A percentile compares a stretch with the other conserved stretches of the same genome.
These are phyloP conservation scores for Phalacrocorax pelagicus DNA, from an alignment of 2,113 vertebrate genomes.

Conservation along the genomic window DNA sequence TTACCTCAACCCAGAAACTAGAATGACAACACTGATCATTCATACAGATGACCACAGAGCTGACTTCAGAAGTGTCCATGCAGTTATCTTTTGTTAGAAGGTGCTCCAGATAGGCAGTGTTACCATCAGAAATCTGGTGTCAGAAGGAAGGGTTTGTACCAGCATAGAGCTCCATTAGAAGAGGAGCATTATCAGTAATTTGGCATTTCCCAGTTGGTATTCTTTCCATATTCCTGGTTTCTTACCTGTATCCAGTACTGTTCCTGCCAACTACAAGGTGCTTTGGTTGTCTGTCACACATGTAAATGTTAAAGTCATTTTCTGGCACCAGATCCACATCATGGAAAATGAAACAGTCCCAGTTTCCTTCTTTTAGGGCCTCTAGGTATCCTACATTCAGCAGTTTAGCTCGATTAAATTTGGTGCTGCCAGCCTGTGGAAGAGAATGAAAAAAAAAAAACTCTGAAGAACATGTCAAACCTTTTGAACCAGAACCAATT, in stretches of 20 bases:
- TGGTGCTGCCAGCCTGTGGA: slow-evolving; percentile 83
- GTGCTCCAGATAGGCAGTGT: neutral
- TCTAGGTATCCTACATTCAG: slow-evolving; percentile 95
- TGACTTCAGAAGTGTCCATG: neutral
- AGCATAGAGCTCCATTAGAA: neutral
- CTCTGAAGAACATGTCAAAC: neutral
- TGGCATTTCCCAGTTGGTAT: neutral
- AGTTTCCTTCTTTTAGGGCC: slow-evolving; percentile 87
- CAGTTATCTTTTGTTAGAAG: neutral
- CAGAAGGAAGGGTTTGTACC: neutral
- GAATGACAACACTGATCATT: neutral
- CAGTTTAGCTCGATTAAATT: slow-evolving; percentile 95
- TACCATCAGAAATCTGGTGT: neutral
- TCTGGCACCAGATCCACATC: slow-evolving; percentile 96
- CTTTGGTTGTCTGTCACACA: slow-evolving; percentile 88
- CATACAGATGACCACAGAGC: neutral
- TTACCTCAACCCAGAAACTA: neutral
- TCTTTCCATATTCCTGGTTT: neutral
- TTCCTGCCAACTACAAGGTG: slow-evolving; percentile 96
- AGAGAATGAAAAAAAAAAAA: neutral
- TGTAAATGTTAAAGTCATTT: slow-evolving; percentile 91
- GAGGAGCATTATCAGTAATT: neutral
- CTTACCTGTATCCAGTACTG: slow-evolving; percentile 93
- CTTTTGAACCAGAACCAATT: neutral
- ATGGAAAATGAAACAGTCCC: slow-evolving; percentile 97